Conservation (phyloP, 2,888 invertebrate species). For the Sarcophaga carnaria region DNA sequence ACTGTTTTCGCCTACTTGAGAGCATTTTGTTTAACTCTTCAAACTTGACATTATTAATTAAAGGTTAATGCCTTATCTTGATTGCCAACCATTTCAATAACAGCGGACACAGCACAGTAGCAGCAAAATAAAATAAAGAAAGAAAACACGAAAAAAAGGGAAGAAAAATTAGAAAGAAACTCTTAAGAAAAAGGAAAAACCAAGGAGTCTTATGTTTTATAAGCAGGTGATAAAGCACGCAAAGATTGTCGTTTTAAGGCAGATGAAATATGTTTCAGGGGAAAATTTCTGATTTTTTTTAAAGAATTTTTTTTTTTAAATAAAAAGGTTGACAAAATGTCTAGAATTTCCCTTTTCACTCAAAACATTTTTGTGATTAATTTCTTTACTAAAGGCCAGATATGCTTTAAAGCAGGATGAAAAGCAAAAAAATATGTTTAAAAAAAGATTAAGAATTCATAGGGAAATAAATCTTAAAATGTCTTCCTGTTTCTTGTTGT, state of each 20-base stretch:
- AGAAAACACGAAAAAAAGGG: slow-evolving; percentile 30
- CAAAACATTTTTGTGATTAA: slow-evolving; percentile 48
- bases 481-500: background rate
- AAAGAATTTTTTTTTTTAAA: background rate
- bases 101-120: background rate
- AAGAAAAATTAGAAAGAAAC: slow-evolving; percentile 8
- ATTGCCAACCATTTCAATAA: slow-evolving; percentile 48
- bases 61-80: slow-evolving; percentile 67
- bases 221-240: slow-evolving; percentile 68
- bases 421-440: background rate
- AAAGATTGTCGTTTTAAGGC: slow-evolving; percentile 34
- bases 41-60: slow-evolving; percentile 69
- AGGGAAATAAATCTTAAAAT: background rate
- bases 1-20: background rate
- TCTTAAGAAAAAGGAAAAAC: background rate
- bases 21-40: slow-evolving; percentile 48
- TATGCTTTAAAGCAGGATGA: background rate
- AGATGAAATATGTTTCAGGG: background rate
- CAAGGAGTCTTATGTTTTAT: slow-evolving; percentile 7
- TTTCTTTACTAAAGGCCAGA: slow-evolving; percentile 12
- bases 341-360: slow-evolving; percentile 57
- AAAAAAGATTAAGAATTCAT: background rate
- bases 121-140: slow-evolving; percentile 21
- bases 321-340: slow-evolving; percentile 31
- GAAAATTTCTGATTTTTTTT: background rate